These are phyloP conservation scores for Buteo buteo DNA, from an alignment of 2,113 vertebrate species.

Conservation along the genomic window DNA sequence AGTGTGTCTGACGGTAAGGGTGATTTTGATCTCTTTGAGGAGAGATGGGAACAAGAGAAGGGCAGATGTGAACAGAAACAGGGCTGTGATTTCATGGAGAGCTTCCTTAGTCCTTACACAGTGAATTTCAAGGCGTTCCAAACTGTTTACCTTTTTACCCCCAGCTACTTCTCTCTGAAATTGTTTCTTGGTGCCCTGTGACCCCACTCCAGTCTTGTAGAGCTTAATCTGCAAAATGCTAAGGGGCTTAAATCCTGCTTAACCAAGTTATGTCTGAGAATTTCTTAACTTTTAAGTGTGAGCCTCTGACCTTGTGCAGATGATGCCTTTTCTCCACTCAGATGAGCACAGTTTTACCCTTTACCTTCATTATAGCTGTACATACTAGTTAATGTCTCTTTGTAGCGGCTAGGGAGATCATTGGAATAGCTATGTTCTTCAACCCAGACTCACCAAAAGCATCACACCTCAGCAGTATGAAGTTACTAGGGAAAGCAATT, in stretches of 20 bases:
- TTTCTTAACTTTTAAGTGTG: not conserved
- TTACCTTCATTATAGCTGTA: not conserved
- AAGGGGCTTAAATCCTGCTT: not conserved
- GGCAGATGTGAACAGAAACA: not conserved
- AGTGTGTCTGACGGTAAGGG: fast-evolving
- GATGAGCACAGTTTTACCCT: not conserved
- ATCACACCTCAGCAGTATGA: not conserved
- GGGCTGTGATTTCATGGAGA: not conserved
- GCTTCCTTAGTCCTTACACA: not conserved
- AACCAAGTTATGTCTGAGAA: not conserved
- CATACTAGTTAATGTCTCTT: not conserved
- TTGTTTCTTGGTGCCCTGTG: not conserved
- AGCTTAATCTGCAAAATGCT: not conserved
- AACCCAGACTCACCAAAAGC: not conserved
- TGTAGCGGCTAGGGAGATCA: not conserved
- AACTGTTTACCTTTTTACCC: not conserved
- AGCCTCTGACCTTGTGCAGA: not conserved
- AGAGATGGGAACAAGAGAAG: not conserved
- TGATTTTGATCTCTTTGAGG: not conserved
- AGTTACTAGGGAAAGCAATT: not conserved
- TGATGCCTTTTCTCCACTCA: not conserved
- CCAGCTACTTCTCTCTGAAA: not conserved
- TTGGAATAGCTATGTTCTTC: not conserved
- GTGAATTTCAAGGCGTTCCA: not conserved
- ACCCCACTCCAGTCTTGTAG: not conserved